These are phyloP conservation scores for Tenthredo notha DNA, from an alignment of 2,888 invertebrate genomes.

Conservation along the genomic window DNA sequence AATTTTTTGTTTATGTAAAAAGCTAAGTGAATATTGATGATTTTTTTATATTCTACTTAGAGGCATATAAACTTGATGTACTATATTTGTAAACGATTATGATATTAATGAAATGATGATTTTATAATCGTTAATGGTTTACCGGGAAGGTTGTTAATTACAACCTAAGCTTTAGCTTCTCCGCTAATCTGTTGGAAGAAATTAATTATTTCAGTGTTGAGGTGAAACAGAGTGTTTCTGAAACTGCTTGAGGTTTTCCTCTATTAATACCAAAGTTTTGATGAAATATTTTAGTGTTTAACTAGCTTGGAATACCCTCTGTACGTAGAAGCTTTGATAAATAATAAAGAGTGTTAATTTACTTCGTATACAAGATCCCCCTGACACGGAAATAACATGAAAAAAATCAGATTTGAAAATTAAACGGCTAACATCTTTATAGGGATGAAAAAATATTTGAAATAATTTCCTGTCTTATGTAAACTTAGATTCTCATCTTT, in stretches of 20 bases:
- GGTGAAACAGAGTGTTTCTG: slow-evolving; percentile 20
- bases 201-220: slow-evolving; percentile 26
- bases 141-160: background rate
- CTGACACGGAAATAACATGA: background rate
- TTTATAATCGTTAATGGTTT: slow-evolving; percentile 16
- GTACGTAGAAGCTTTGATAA: no score
- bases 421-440: background rate
- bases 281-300: background rate
- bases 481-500: background rate
- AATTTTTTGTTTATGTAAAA: no score
- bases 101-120: background rate
- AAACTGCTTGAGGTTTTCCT: background rate
- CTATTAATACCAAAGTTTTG: background rate
- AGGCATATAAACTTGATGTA: background rate
- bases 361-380: background rate
- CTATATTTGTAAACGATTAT: background rate
- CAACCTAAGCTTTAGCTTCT: background rate
- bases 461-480: background rate
- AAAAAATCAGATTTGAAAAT: background rate
- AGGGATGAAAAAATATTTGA: background rate
- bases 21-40: background rate
- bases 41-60: background rate
- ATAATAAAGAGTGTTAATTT: background rate
- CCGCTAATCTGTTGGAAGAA: slow-evolving; percentile 9
- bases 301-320: background rate